Evolutionary conservation across 2,888 invertebrate genomes (phyloP), one percentile per base, ranked within the genome.

Genomic region (Stenchaetothrips biformis): DNA sequence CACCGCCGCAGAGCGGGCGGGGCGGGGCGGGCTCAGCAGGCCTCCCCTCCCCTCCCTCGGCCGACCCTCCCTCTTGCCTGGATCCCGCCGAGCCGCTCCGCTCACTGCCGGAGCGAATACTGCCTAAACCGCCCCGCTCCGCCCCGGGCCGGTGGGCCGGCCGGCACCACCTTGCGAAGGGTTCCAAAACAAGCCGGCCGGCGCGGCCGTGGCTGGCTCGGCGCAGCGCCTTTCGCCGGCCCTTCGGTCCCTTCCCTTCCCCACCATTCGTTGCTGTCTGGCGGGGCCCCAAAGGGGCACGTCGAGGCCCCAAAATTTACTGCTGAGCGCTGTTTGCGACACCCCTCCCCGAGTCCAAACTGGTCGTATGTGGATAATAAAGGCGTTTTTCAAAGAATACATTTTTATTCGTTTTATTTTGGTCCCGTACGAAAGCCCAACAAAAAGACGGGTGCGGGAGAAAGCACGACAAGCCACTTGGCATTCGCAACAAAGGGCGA

Each of bases 91-190:
- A 3, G 25, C 67, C 21, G 67, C 67, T 67, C 25, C 21, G 9
- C 67, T 74, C 67, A 74, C 67, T 74, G 67, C 67, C 21, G 21
- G 67, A 74, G 25, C 67, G 25, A 74, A 74, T 74, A 25, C 67
- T 25, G 67, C 67, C 67, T n/a, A 74, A 74, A 74, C 67, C 59
- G 59, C 59, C 16, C 6, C 59, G 59, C 13, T 6, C 16, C 18
- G 59, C 18, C 59, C 18, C 13, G 59, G 59, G 18, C 13, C 9
- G 37, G 37, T 4, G 2, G 37, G 37, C 37, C 37, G 37, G 37
- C 37, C 37, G 1, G 37, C 37, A 37, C 37, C 37, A 37, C 37
- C 37, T 37, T 37, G 37, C 37, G 1, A 37, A 37, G 37, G 59
- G 59, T 16, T 16, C 59, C 59, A 59, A 59, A 59, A 18, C 37